A percentile compares a stretch with the other conserved stretches of the same genome.
Evolutionary conservation across 1,140 invertebrate species (phyloP).

Genomic region (Aradophagus sp.): DNA sequence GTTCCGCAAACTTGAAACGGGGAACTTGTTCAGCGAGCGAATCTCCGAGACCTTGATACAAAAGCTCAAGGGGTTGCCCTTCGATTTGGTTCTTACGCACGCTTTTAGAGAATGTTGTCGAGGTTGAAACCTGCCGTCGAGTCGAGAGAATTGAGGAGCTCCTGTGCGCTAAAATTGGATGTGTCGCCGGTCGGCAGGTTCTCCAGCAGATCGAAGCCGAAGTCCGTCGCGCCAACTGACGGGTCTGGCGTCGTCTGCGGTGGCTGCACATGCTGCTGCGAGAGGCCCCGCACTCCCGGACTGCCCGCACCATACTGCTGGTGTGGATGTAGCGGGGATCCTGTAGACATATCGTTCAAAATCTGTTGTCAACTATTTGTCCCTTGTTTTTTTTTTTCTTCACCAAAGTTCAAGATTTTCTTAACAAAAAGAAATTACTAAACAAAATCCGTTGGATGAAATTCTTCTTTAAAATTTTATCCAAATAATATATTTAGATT

Average conservation of each 20-base stretch:
- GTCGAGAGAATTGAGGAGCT: conserved; percentile 83
- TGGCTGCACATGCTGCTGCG: conserved; percentile 68
- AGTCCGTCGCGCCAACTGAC: conserved; percentile 77
- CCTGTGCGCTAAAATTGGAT: conserved; percentile 83
- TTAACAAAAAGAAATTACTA: no score
- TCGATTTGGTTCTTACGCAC: conserved; percentile 12
- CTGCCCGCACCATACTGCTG: conserved; percentile 71
- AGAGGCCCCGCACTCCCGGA: conserved; percentile 64
- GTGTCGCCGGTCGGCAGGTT: conserved; percentile 82
- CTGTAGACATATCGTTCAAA: no score
- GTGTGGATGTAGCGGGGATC: conserved; percentile 71
- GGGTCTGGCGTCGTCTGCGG: conserved; percentile 68
- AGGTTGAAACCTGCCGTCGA: conserved; percentile 77
- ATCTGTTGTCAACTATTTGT: no score
- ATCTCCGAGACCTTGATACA: no score
- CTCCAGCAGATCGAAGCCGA: conserved; percentile 87
- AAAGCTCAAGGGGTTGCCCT: no score
- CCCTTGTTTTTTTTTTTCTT: no score
- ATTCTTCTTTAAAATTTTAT: no score
- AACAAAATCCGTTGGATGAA: no score
- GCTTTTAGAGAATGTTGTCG: conserved; percentile 72
- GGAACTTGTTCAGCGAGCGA: no score
- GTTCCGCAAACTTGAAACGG: background rate
- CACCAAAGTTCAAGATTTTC: no score
- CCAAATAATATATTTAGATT: no score